phyloP scores from a whole-genome alignment of 1,140 invertebrate species.

The Tetraneura akinire region DNA sequence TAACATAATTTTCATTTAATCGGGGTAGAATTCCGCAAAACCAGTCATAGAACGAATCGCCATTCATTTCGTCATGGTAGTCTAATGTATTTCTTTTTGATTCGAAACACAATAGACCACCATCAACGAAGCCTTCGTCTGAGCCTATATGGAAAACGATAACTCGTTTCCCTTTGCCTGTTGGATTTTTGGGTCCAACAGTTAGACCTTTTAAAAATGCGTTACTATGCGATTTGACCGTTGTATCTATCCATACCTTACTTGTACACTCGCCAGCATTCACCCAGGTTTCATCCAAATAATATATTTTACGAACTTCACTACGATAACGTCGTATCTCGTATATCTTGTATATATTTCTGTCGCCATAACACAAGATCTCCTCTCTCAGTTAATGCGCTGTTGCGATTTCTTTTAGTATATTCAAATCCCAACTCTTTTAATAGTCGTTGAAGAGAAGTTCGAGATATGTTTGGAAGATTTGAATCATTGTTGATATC shows the following conservation, averaged over 20 bases:
- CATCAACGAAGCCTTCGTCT: background rate
- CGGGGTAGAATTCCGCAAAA: background rate
- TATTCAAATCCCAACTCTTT: background rate
- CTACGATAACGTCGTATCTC: too few species aligned
- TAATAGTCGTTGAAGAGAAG: background rate
- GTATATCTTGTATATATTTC: background rate
- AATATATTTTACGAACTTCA: too few species aligned
- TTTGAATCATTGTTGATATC: background rate
- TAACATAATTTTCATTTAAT: background rate
- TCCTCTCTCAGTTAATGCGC: background rate
- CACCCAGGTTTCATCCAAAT: too few species aligned
- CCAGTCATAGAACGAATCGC: background rate
- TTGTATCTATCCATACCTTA: too few species aligned
- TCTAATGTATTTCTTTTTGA: background rate
- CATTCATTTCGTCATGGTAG: background rate
- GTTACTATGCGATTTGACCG: too few species aligned
- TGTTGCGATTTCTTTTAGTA: background rate
- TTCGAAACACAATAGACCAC: background rate
- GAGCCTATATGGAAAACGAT: background rate
- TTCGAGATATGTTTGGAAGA: background rate
- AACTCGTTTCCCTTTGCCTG: background rate
- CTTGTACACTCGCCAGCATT: too few species aligned
- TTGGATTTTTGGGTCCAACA: too few species aligned
- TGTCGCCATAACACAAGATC: slow-evolving; percentile 11
- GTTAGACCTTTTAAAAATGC: too few species aligned